Conservation (phyloP, 2,888 invertebrate species). For the Phalangium opilio region DNA sequence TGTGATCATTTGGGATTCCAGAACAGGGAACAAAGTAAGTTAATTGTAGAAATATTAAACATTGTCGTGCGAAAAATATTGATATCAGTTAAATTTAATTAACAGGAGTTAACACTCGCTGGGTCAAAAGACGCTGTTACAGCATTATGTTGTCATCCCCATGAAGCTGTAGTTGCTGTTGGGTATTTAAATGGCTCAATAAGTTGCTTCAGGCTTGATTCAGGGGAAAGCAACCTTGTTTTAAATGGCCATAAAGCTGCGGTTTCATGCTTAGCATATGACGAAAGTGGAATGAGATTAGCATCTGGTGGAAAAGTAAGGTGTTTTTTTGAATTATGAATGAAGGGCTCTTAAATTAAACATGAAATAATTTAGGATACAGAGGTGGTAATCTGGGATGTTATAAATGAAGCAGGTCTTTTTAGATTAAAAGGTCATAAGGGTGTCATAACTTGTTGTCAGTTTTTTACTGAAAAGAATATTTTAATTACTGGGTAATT, state of each 20-base stretch:
- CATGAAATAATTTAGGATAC: constrained; percentile 47
- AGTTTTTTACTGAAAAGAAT: constrained; percentile 35
- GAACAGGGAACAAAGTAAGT: constrained; percentile 58
- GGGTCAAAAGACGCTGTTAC: constrained; percentile 71
- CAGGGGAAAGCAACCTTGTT: constrained; percentile 50
- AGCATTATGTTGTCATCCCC: constrained; percentile 54
- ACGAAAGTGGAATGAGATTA: constrained; percentile 61
- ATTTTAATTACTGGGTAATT: constrained; percentile 45
- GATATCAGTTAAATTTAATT: neutral
- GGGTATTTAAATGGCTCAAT: constrained; percentile 83
- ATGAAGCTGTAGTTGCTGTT: constrained; percentile 63
- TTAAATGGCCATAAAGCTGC: constrained; percentile 70
- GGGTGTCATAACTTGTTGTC: constrained; percentile 52
- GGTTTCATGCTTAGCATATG: constrained; percentile 67
- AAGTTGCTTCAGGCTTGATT: constrained; percentile 60
- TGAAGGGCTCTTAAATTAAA: too few relatives aligned
- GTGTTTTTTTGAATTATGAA: neutral
- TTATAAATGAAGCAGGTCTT: constrained; percentile 76
- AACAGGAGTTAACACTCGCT: constrained; percentile 53
- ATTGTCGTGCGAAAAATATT: neutral
- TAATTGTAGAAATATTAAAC: neutral
- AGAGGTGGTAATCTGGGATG: constrained; percentile 86
- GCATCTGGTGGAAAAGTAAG: constrained; percentile 72
- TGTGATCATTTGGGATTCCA: constrained; percentile 84
- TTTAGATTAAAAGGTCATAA: constrained; percentile 83